Base-by-base conservation (phyloP, 2,797 vertebrate genomes). In the Anableps anableps region DNA sequence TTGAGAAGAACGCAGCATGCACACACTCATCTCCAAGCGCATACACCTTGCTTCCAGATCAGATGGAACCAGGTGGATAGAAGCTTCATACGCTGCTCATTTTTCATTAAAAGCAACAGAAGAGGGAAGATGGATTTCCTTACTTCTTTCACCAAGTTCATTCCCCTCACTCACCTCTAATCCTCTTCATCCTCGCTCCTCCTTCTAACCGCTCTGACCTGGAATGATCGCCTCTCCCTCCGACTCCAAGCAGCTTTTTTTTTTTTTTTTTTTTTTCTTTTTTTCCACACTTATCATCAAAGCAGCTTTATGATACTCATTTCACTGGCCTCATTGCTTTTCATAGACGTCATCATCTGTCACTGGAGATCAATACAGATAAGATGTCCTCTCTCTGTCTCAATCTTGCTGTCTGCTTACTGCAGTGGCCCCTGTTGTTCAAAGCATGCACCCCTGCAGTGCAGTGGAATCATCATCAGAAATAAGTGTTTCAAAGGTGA, bases 271-370 rank as follows among this genome's bases (percentile, higher is more conserved):
- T n/a, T n/a, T n/a, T n/a, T n/a, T n/a, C 43, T 43, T 43, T 85
- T 84, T 84, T 86, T 83, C 82, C 53, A 87, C 84, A 88, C 73
- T 88, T 83, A 84, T 89, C 89, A 85, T 89, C 85, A 86, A 80
- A 90, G 85, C 80, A 78, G 88, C 75, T 93, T 92, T 92, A 92
- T 88, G 86, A 77, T 84, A 72, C 86, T 86, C 86, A 88, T 88
- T 86, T 88, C 79, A 88, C 66, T 9, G 74, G 82, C 84, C 86
- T 89, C 89, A 90, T 91, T 88, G 87, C 85, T 92, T 83, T 89
- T 92, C 90, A 88, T 84, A 83, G 82, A 89, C 58, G 77, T 94
- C 90, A 84, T 79, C 74, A 74, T 88, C 86, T 84, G 89, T 91
- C 83, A 88, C 81, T 76, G 71, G 58, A 87, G 83, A 91, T 90